These are phyloP conservation scores for Arothron firmamentum DNA, from an alignment of 2,113 vertebrate species.

Conservation along the genomic window DNA sequence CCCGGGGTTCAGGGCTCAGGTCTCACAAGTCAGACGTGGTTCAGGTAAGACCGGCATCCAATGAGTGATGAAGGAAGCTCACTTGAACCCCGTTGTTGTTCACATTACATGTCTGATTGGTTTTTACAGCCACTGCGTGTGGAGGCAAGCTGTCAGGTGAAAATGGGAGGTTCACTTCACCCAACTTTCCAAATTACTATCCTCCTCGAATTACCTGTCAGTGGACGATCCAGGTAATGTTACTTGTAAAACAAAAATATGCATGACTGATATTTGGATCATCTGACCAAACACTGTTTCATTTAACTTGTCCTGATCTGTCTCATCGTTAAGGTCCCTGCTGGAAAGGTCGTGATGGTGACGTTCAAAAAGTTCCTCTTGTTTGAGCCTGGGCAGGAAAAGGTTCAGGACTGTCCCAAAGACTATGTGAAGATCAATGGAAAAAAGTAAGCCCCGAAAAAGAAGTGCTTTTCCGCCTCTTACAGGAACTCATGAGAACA, in stretches of 20 bases:
- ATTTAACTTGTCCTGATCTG: not conserved
- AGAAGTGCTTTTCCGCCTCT: not conserved
- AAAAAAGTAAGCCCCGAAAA: constrained; percentile 73
- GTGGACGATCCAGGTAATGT: constrained; percentile 85
- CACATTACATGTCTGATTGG: not conserved
- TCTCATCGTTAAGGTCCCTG: constrained; percentile 77
- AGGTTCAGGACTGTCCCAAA: constrained; percentile 70
- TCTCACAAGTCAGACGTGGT: constrained; percentile 76
- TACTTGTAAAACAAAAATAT: no score
- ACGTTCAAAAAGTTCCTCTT: constrained; percentile 82
- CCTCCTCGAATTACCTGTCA: constrained; percentile 76
- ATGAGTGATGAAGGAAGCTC: no score
- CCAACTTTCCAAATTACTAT: constrained; percentile 88
- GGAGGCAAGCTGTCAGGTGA: constrained; percentile 67
- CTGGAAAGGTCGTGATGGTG: constrained; percentile 76
- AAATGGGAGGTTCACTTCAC: constrained; percentile 78
- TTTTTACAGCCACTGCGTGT: constrained; percentile 60
- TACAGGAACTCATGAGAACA: no score
- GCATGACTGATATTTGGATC: not conserved
- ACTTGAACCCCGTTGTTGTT: no score
- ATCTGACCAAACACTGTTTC: not conserved
- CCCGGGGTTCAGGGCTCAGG: constrained; percentile 84
- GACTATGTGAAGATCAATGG: constrained; percentile 84
- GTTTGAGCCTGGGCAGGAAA: constrained; percentile 48
- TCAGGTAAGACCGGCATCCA: constrained; percentile 33